These are phyloP conservation scores for Hylia prasina DNA, from an alignment of 2,113 vertebrate species.

Conservation along the genomic window DNA sequence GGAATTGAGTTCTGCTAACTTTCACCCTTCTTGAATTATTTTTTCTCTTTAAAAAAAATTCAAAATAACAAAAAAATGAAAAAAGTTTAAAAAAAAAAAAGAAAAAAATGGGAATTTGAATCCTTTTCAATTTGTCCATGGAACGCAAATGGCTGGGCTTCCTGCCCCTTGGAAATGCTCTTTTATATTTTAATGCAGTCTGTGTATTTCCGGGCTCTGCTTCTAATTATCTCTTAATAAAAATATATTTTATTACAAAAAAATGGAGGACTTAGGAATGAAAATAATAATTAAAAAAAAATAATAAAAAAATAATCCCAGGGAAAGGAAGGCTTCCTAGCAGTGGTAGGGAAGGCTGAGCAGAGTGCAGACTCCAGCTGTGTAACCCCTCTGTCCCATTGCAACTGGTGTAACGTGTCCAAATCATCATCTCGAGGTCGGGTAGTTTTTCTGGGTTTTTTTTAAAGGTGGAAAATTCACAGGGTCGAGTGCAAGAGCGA, in stretches of 20 bases:
- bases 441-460: not conserved
- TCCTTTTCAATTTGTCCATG: constrained; percentile 60
- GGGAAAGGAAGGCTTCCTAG: constrained; percentile 44
- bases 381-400: constrained; percentile 49
- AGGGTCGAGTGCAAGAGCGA: constrained; percentile 51
- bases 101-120: constrained; percentile 35
- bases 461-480: not conserved
- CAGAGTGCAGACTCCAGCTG: constrained; percentile 52
- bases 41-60: not conserved
- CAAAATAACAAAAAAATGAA: not conserved
- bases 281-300: constrained; percentile 25
- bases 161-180: constrained; percentile 58
- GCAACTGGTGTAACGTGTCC: constrained; percentile 51
- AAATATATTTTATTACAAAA: constrained; percentile 79
- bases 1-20: constrained; percentile 66
- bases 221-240: constrained; percentile 75
- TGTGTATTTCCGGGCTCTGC: constrained; percentile 73
- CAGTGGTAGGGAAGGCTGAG: constrained; percentile 56
- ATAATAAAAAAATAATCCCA: constrained; percentile 11
- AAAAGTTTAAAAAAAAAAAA: not conserved
- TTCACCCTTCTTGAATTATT: constrained; percentile 45
- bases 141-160: constrained; percentile 33
- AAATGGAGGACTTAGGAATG: constrained; percentile 55
- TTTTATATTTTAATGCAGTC: constrained; percentile 73
- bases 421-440: not conserved